phyloP scores from a whole-genome alignment of 2,113 vertebrate species.

The Bubo scandiacus region DNA sequence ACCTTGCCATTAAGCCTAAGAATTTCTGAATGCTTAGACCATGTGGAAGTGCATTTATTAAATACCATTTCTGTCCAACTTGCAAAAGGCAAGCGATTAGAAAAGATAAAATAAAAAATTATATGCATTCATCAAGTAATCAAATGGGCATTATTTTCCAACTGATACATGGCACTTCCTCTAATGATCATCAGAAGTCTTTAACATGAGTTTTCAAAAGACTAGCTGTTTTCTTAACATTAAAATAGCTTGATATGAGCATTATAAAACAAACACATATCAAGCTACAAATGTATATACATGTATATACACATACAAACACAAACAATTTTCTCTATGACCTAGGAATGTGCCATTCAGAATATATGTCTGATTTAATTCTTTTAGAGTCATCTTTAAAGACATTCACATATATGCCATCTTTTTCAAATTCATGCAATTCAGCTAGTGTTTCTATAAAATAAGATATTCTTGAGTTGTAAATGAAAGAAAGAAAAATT shows the following conservation, averaged over 20 bases:
- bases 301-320: neutral
- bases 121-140: neutral
- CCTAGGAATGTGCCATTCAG: neutral
- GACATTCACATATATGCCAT: neutral
- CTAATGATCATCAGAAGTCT: neutral
- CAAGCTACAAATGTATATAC: neutral
- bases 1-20: conserved; percentile 67
- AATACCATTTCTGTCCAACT: neutral
- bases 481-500: neutral
- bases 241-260: neutral
- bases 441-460: neutral
- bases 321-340: neutral
- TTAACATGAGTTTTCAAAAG: neutral
- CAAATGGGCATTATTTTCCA: neutral
- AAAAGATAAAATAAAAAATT: neutral
- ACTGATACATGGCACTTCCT: neutral
- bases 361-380: neutral
- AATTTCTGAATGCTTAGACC: conserved; percentile 66
- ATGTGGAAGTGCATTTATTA: neutral
- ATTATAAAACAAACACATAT: neutral
- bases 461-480: neutral
- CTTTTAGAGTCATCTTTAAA: neutral
- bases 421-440: neutral
- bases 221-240: neutral
- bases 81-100: neutral